These are phyloP conservation scores for Tricholaema leucomelas DNA, from an alignment of 2,113 vertebrate genomes.

Conservation along the genomic window DNA sequence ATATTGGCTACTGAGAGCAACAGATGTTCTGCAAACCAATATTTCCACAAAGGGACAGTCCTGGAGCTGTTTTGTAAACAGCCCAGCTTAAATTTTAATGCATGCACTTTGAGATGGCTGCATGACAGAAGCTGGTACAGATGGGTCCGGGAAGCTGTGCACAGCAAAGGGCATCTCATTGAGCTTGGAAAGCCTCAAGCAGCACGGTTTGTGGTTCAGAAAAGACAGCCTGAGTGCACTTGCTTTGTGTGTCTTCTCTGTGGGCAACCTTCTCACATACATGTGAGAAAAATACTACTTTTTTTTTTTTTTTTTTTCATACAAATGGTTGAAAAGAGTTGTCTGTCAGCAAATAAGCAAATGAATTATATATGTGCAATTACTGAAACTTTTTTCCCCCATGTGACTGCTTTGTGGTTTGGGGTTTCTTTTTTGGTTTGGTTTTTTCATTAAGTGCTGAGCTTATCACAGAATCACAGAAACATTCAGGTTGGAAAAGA, in stretches of 20 bases:
- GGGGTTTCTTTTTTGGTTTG: too few species aligned
- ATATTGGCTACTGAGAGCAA: constrained; percentile 59
- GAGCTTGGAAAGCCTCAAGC: background rate
- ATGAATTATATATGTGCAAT: background rate
- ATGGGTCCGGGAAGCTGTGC: constrained; percentile 34
- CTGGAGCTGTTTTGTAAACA: constrained; percentile 68
- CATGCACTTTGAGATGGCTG: constrained; percentile 63
- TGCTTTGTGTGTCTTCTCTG: background rate
- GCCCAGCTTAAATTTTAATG: constrained; percentile 57
- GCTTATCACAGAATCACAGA: too few species aligned
- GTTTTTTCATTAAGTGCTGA: background rate
- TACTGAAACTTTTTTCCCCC: background rate
- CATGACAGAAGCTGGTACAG: constrained; percentile 52
- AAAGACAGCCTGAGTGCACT: background rate
- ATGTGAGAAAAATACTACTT: background rate
- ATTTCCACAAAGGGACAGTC: constrained; percentile 60
- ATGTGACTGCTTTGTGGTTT: background rate
- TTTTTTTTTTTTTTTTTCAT: background rate
- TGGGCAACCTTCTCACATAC: background rate
- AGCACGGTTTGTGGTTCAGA: background rate
- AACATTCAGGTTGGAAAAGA: too few species aligned
- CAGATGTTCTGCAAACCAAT: constrained; percentile 61
- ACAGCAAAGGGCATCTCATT: constrained; percentile 20
- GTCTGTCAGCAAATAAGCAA: background rate
- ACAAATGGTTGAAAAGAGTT: background rate